A percentile compares a stretch with the other conserved stretches of the same genome.
Evolutionary conservation across 1,140 invertebrate species (phyloP).

Genomic region (Pseudachorutes palmiensis): DNA sequence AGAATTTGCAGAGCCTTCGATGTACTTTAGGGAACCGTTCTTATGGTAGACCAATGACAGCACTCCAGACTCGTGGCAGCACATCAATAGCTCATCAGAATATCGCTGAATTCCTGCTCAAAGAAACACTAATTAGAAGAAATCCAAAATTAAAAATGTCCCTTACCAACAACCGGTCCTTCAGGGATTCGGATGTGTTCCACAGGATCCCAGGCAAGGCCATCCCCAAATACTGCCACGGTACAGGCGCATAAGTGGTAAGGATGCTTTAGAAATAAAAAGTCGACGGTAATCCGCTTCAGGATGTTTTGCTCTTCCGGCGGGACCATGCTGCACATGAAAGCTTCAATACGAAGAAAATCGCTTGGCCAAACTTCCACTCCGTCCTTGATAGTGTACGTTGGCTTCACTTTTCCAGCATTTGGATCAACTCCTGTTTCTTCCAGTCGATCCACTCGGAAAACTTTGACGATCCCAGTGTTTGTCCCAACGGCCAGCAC

Average conservation of each 20-base stretch:
- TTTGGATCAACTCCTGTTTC: not conserved
- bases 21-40: not conserved
- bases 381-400: conserved; percentile 9
- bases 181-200: conserved; percentile 16
- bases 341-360: conserved; percentile 5
- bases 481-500: not conserved
- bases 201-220: not conserved
- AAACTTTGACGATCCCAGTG: not conserved
- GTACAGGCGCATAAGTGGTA: conserved; percentile 1
- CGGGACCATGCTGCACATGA: not conserved
- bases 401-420: too few species aligned
- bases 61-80: conserved; percentile 17
- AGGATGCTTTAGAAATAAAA: conserved; percentile 18
- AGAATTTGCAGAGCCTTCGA: conserved; percentile 9
- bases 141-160: not conserved
- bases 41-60: conserved; percentile 3
- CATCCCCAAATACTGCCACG: conserved; percentile 3
- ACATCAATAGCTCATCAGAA: conserved; percentile 13
- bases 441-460: not conserved
- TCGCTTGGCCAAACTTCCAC: conserved; percentile 18
- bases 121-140: not conserved
- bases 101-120: conserved; percentile 8
- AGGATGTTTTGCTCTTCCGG: not conserved
- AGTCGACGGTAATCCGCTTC: conserved; percentile 7
- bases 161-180: conserved; percentile 14